Evolutionary conservation across 2,888 invertebrate genomes (phyloP).

Genomic region (Euplagia quadripunctaria): DNA sequence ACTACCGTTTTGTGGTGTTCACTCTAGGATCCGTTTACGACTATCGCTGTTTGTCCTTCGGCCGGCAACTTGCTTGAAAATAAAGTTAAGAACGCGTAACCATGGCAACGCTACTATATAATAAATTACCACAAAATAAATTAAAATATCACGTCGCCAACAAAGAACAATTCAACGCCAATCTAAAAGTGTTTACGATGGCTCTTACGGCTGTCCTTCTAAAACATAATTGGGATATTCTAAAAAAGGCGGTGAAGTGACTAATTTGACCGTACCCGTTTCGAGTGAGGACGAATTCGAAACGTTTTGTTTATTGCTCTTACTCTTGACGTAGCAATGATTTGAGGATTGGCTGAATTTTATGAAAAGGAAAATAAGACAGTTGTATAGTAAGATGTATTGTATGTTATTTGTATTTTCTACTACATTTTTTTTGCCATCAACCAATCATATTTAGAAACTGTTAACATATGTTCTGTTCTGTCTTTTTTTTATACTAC

Average conservation of each 20-base stretch:
- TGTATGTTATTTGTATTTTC: not conserved
- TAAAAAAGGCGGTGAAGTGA: conserved; percentile 35
- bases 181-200: conserved; percentile 17
- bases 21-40: too few relatives aligned
- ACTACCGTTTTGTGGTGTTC: too few relatives aligned
- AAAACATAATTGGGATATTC: conserved; percentile 32
- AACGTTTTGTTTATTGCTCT: conserved; percentile 17
- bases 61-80: too few relatives aligned
- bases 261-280: conserved; percentile 26
- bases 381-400: not conserved
- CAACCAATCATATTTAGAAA: too few relatives aligned
- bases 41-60: too few relatives aligned
- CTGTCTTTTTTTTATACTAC: too few relatives aligned
- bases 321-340: conserved; percentile 6
- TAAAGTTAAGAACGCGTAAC: too few relatives aligned
- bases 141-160: not conserved
- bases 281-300: conserved; percentile 23
- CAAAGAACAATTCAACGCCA: conserved; percentile 1
- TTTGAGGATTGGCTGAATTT: conserved; percentile 9
- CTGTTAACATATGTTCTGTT: too few relatives aligned
- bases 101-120: too few relatives aligned
- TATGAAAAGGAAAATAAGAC: not conserved
- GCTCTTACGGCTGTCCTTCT: conserved; percentile 20
- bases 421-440: not conserved
- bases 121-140: not conserved